Percentiles rank a stretch among this genome's conserved stretches.
These are phyloP conservation scores for Megalops atlanticus DNA, from an alignment of 2,113 vertebrate genomes.

Conservation along the genomic window DNA sequence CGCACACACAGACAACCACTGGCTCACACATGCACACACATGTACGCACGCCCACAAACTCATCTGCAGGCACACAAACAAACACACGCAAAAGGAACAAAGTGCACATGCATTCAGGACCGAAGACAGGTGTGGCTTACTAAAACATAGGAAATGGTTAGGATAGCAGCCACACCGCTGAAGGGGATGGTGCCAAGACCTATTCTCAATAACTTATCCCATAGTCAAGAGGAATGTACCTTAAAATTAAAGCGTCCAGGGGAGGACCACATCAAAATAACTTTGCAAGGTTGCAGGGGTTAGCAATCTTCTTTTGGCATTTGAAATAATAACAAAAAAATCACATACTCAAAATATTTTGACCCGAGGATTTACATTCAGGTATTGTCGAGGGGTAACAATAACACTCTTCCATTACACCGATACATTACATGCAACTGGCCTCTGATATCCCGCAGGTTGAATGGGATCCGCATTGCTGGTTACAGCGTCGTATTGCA, in stretches of 20 bases:
- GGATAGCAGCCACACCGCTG: constrained; percentile 66
- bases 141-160: constrained; percentile 65
- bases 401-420: neutral
- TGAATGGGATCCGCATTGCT: neutral
- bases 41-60: neutral
- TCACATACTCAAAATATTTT: neutral
- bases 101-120: neutral
- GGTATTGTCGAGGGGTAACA: neutral
- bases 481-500: neutral
- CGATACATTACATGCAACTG: neutral
- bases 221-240: neutral
- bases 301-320: neutral
- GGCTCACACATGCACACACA: neutral
- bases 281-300: neutral
- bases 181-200: constrained; percentile 31
- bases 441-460: neutral
- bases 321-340: neutral
- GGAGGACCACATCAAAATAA: neutral
- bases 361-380: neutral
- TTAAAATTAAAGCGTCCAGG: neutral
- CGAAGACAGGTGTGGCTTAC: constrained; percentile 76
- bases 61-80: neutral
- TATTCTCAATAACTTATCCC: neutral
- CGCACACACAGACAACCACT: too few relatives aligned
- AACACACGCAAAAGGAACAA: neutral